These are phyloP conservation scores for Agrochola litura DNA, from an alignment of 2,888 invertebrate genomes.

Conservation along the genomic window DNA sequence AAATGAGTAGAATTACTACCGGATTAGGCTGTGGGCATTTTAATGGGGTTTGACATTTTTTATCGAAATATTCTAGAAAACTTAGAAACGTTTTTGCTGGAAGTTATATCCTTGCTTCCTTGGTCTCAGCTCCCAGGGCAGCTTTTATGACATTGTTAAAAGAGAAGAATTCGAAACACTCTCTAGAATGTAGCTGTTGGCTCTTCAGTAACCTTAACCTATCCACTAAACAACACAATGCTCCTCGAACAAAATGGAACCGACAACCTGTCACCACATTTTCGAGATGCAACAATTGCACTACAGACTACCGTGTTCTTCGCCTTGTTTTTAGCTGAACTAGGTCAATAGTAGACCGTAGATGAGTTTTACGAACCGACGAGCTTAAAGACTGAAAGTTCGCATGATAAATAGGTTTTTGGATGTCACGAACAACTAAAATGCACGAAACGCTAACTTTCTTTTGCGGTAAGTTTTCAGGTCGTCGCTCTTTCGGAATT, in stretches of 20 bases:
- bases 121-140: too few relatives aligned
- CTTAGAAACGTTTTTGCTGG: background rate
- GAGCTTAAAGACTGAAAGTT: conserved; percentile 56
- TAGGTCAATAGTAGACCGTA: conserved; percentile 69
- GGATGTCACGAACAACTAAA: conserved; percentile 40
- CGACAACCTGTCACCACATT: conserved; percentile 31
- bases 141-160: background rate
- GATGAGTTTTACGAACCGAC: conserved; percentile 46
- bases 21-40: conserved; percentile 18
- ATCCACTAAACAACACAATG: conserved; percentile 41
- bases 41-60: conserved; percentile 22
- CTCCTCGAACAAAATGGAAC: conserved; percentile 25
- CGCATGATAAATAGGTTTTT: conserved; percentile 46
- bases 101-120: background rate
- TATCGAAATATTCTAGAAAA: background rate
- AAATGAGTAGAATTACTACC: conserved; percentile 26
- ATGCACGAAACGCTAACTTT: conserved; percentile 55
- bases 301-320: conserved; percentile 57
- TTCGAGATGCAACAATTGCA: conserved; percentile 57
- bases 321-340: conserved; percentile 70
- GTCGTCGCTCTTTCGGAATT: conserved; percentile 54
- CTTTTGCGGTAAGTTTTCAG: conserved; percentile 49
- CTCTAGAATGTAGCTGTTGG: too few relatives aligned
- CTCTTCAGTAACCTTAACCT: conserved; percentile 38
- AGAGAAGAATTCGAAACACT: background rate